phyloP scores from a whole-genome alignment of 2,888 invertebrate genomes.

The Ectemnius cavifrons region DNA sequence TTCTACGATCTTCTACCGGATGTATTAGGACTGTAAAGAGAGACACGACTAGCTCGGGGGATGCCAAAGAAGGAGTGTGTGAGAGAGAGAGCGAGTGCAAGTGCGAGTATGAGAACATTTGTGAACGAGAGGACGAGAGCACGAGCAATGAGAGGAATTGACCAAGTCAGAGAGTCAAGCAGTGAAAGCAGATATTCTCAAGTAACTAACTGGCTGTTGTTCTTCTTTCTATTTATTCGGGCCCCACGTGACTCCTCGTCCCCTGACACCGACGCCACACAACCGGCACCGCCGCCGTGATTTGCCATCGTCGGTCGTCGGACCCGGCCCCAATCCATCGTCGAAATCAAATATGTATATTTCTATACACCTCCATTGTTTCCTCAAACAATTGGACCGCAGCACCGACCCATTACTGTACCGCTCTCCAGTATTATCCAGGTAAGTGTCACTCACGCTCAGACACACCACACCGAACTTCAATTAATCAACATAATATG shows the following conservation, averaged over 20 bases:
- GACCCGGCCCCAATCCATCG: constrained; percentile 4
- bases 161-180: neutral
- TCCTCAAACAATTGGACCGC: constrained; percentile 33
- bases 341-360: constrained; percentile 14
- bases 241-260: constrained; percentile 66
- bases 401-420: constrained; percentile 63
- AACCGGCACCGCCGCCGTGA: constrained; percentile 31
- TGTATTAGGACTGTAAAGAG: too few species aligned
- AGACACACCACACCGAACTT: neutral
- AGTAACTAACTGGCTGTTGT: constrained; percentile 68
- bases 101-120: neutral
- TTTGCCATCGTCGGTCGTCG: constrained; percentile 27
- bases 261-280: constrained; percentile 54
- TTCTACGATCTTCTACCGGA: too few species aligned
- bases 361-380: constrained; percentile 28
- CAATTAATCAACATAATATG: too few species aligned
- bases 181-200: neutral
- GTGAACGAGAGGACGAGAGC: neutral
- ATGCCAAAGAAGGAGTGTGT: too few species aligned
- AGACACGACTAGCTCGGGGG: too few species aligned
- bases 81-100: constrained; percentile 4
- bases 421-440: constrained; percentile 69
- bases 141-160: constrained; percentile 11
- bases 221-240: constrained; percentile 71
- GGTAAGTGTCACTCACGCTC: constrained; percentile 65